These are phyloP conservation scores for Cottoperca gobio DNA, from an alignment of 2,797 vertebrate species.

Conservation along the genomic window DNA sequence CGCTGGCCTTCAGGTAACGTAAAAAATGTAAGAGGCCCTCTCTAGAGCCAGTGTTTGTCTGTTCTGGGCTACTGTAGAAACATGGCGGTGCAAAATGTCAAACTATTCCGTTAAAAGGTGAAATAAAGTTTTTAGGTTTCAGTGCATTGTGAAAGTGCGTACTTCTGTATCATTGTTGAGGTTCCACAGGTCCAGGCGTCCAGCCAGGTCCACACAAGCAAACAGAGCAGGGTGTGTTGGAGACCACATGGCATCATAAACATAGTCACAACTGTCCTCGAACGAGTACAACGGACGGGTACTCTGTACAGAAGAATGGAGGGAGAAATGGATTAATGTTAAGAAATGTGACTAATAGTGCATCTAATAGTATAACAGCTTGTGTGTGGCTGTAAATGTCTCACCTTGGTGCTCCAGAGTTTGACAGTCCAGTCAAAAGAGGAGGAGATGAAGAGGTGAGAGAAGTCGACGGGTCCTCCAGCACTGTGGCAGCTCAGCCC, in stretches of 20 bases:
- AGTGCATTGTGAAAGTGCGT: constrained; percentile 16
- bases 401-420: constrained; percentile 99
- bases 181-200: constrained; percentile 98
- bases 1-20: no score
- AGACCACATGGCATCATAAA: constrained; percentile 99
- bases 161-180: constrained; percentile 99
- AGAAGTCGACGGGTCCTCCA: constrained; percentile 96
- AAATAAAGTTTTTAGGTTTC: neutral
- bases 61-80: no score
- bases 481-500: constrained; percentile 97
- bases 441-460: constrained; percentile 97
- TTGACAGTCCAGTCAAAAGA: constrained; percentile 99
- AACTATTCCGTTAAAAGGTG: neutral
- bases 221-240: constrained; percentile 97
- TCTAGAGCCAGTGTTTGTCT: no score
- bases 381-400: constrained; percentile 10
- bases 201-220: constrained; percentile 95
- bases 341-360: neutral
- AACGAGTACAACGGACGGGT: constrained; percentile 97
- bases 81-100: no score
- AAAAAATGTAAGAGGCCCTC: no score
- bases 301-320: constrained; percentile 81
- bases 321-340: neutral
- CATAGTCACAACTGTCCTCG: constrained; percentile 97
- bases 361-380: neutral